A percentile compares a stretch with the other conserved stretches of the same genome.
Evolutionary conservation across 2,797 vertebrate species (phyloP).

Genomic region (Eupleurogrammus muticus): DNA sequence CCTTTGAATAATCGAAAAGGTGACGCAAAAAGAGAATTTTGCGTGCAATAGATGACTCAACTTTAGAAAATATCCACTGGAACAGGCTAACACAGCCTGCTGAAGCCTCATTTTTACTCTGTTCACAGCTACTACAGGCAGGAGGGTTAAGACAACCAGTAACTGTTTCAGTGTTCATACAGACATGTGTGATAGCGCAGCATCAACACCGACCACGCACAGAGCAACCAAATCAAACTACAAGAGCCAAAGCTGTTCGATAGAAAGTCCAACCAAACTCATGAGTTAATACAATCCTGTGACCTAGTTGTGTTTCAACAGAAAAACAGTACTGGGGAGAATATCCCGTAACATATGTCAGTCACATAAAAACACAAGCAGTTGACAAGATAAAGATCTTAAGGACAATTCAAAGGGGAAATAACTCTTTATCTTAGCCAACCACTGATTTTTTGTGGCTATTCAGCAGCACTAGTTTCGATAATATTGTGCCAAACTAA

Average conservation of each 20-base stretch:
- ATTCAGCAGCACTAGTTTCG: slow-evolving; percentile 3
- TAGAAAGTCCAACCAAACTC: slow-evolving; percentile 6
- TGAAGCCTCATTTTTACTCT: background rate
- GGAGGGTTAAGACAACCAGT: background rate
- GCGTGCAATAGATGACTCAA: background rate
- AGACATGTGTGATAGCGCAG: background rate
- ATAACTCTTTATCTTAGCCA: slow-evolving; percentile 25
- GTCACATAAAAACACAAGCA: slow-evolving; percentile 31
- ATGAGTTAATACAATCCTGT: slow-evolving; percentile 7
- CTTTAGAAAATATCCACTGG: background rate
- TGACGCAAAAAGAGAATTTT: background rate
- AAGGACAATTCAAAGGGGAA: slow-evolving; percentile 10
- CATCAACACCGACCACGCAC: slow-evolving; percentile 12
- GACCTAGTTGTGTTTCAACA: slow-evolving; percentile 12
- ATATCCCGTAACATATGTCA: slow-evolving; percentile 9
- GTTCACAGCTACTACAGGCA: background rate
- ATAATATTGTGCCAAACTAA: slow-evolving; percentile 20
- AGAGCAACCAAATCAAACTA: slow-evolving; percentile 13
- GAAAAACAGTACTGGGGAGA: background rate
- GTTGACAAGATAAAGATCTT: slow-evolving; percentile 35
- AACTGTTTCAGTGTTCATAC: background rate
- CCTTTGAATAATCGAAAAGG: background rate
- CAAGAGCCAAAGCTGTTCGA: background rate
- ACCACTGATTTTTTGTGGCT: slow-evolving; percentile 12
- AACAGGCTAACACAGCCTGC: background rate